Base-by-base conservation (phyloP, 2,113 vertebrate species). In the Tragulus kanchil region DNA sequence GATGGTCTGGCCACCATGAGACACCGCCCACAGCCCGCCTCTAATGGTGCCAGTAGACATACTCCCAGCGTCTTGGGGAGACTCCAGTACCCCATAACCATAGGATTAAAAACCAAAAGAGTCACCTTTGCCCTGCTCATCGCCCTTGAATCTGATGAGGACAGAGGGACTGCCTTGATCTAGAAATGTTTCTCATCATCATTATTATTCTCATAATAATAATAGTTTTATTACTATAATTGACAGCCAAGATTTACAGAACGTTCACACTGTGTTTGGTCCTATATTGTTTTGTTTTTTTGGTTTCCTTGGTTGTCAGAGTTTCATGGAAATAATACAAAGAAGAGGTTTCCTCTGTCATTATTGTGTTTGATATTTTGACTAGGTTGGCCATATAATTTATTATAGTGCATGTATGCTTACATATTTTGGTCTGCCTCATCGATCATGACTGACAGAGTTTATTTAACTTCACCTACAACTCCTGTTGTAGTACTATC, bases 391-490 rank as follows among this genome's bases (percentile, higher is more conserved):
- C 58, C 21, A 31, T 61, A n/a, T 89, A 56, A 48, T 94, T 90
- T 65, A 93, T 90, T 85, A 54, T 54, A 81, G 75, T 78, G n/a
- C 23, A 64, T n/a, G 21, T 1, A n/a, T 28, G 65, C 42, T 31
- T 85, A 31, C 7, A 50, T 83, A 93, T 90, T 88, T 89, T 79
- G 12, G 13, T 54, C 50, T 73, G 36, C 8, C 5, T 94, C 89
- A 93, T 97, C 77, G 92, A 52, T 94, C 58, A 85, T 45, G 14
- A 45, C 67, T 86, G 89, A 81, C n/a, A 81, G 31, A 58, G 2
- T 62, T 89, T 93, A 92, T 93, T 92, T 65, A 91, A 95, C 91
- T 95, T 96, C 48, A 91, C 23, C 26, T 67, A 85, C 1, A 84
- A 54, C 36, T 54, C 45, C 52, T 85, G 16, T 36, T 59, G 59